Evolutionary conservation across 2,888 invertebrate species (phyloP).

Genomic region (Phrixothrix hirtus): DNA sequence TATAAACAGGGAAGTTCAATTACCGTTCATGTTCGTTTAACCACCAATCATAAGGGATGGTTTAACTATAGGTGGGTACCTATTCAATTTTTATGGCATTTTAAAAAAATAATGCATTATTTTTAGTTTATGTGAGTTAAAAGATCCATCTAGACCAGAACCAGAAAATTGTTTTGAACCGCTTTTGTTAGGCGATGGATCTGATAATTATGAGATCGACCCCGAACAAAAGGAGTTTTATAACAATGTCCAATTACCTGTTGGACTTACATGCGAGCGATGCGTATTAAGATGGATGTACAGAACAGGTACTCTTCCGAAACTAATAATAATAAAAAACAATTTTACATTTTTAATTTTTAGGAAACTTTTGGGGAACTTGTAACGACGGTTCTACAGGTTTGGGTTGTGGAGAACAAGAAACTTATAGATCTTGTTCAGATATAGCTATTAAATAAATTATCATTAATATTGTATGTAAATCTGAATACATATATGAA

Average conservation of each 20-base stretch:
- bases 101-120: no score
- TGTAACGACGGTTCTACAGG: constrained; percentile 48
- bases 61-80: constrained; percentile 43
- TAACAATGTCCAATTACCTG: constrained; percentile 42
- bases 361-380: constrained; percentile 51
- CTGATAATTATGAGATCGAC: constrained; percentile 35
- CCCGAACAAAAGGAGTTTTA: constrained; percentile 29
- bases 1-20: constrained; percentile 48
- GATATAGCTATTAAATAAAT: constrained; percentile 45
- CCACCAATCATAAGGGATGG: constrained; percentile 53
- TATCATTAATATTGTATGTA: no score
- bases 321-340: neutral
- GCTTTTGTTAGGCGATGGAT: constrained; percentile 35
- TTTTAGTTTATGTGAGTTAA: constrained; percentile 40
- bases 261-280: constrained; percentile 44
- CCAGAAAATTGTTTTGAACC: constrained; percentile 42
- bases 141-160: constrained; percentile 35
- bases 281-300: constrained; percentile 53
- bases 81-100: no score
- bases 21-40: constrained; percentile 46
- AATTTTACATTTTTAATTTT: constrained; percentile 4
- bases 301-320: constrained; percentile 41
- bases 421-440: constrained; percentile 52
- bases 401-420: constrained; percentile 52
- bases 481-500: no score